Conservation (phyloP, 2,113 vertebrate species). For the Oreochromis tanganicae region DNA sequence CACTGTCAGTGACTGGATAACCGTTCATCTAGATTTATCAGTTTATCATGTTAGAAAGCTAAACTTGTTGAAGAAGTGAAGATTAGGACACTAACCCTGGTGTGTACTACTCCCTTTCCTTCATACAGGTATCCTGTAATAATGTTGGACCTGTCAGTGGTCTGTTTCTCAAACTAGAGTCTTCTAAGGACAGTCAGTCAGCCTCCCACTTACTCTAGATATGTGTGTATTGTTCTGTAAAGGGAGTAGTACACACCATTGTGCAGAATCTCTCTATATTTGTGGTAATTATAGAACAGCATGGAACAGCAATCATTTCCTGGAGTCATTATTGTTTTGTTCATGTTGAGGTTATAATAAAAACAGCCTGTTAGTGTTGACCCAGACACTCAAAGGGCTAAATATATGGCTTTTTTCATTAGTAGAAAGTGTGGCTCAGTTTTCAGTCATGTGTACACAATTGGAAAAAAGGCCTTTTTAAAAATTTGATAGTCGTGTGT, state of each 20-base stretch:
- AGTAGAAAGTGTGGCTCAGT: background rate
- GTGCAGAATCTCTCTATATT: background rate
- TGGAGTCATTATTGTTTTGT: background rate
- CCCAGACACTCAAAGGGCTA: background rate
- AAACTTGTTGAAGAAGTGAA: background rate
- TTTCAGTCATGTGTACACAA: background rate
- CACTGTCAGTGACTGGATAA: background rate
- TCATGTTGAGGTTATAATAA: background rate
- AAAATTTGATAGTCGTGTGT: accelerated
- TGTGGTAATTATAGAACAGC: no score
- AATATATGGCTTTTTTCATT: background rate
- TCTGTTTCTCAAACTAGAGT: background rate
- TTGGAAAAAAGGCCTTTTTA: background rate
- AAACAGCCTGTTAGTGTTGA: background rate
- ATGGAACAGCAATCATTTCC: background rate
- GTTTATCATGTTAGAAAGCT: background rate
- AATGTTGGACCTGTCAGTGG: background rate
- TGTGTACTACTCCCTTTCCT: background rate
- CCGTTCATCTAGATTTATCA: background rate
- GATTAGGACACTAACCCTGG: background rate
- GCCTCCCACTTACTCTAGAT: background rate
- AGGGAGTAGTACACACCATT: background rate
- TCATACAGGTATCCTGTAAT: background rate
- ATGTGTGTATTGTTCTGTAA: background rate
- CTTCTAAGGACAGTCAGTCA: background rate